These are phyloP conservation scores for Bombus superbus DNA, from an alignment of 1,140 invertebrate species.

Conservation along the genomic window DNA sequence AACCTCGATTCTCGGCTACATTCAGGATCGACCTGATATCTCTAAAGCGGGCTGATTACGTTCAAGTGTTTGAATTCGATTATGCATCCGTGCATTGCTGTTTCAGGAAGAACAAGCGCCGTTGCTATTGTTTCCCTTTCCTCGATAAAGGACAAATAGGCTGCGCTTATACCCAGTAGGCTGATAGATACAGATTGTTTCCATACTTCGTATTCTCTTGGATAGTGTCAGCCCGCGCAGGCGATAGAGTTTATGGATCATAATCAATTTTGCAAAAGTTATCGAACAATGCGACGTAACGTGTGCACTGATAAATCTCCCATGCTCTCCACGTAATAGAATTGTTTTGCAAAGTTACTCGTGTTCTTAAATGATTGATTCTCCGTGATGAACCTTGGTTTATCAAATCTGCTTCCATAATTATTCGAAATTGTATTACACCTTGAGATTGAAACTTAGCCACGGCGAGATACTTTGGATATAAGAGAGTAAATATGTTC, in stretches of 20 bases:
- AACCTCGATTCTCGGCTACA: constrained; percentile 53
- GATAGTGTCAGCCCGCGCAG: background rate
- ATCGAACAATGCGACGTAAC: background rate
- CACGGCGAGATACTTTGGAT: too few relatives aligned
- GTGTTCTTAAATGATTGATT: background rate
- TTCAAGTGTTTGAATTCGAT: constrained; percentile 48
- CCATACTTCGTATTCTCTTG: background rate
- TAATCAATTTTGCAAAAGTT: constrained; percentile 25
- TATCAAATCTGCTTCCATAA: background rate
- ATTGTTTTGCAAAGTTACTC: background rate
- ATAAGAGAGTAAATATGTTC: too few relatives aligned
- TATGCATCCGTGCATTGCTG: background rate
- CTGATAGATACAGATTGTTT: constrained; percentile 22
- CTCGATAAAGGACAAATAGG: constrained; percentile 30
- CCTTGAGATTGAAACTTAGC: background rate
- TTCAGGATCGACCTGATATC: constrained; percentile 40
- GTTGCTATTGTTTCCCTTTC: constrained; percentile 25
- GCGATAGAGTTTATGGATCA: background rate
- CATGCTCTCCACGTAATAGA: background rate
- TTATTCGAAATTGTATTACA: background rate
- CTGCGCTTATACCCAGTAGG: background rate
- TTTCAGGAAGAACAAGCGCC: constrained; percentile 25
- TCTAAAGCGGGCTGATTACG: constrained; percentile 49
- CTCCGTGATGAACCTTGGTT: background rate
- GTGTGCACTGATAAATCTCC: background rate